Base-by-base conservation (phyloP, 2,888 invertebrate genomes). In the Chirona hameri region DNA sequence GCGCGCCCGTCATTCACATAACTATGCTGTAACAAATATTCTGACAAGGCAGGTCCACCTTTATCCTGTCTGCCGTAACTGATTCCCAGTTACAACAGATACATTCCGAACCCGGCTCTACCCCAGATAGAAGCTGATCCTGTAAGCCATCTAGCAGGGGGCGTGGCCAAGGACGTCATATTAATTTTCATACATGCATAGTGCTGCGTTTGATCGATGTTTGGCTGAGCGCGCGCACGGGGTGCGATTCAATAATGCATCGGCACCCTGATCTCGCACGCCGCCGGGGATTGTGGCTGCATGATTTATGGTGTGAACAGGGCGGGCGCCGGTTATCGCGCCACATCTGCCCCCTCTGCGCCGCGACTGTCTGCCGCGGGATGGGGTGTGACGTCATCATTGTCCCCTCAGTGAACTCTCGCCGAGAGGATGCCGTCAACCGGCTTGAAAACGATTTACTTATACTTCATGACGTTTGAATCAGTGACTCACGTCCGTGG, bases 271-370 rank as follows among this genome's bases (percentile, higher is more conserved):
- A 29, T 69, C 69, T 69, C 29, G n/a, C 29, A 12, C 29, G 29
- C 29, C 69, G n/a, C 69, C 14, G 0, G n/a, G 29, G 69, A 27
- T 69, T 69, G 69, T 29, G 29, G 69, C 69, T 12, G 69, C 29
- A 69, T 69, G 69, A 69, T 69, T 69, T 15, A 69, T 69, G 69
- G 69, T n/a, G 69, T 29, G 60, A 60, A 60, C 21, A 15, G 57
- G 57, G n/a, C 57, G 57, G 18, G 57, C 48, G 57, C 57, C 18
- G 57, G 57, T 57, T 4, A 15, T 4, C 57, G 14, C 57, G 21
- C 57, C 57, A 21, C 14, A 18, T 18, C 18, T 57, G 14, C 18
- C 18, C 18, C 57, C 18, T 21, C 57, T 12, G 57, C 57, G 57
- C 21, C 10, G 57, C 18, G 4, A 21, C 18, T 57, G 57, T 57